Conservation (phyloP, 2,113 vertebrate species). For the Atractosteus spatula region DNA sequence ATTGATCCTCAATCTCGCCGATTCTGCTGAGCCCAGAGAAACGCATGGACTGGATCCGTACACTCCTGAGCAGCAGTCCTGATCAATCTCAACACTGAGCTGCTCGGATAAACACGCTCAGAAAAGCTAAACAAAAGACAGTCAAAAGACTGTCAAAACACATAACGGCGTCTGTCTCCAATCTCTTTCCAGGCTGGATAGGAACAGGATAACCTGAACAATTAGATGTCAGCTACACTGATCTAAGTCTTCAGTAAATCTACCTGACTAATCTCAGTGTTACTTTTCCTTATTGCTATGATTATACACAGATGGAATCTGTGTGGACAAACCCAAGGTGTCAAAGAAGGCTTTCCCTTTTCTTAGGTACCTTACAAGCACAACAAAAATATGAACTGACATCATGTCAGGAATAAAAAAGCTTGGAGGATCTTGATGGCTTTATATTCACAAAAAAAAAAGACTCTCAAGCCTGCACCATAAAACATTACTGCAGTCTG, state of each 20-base stretch:
- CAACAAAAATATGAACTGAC: background rate
- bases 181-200: background rate
- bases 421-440: background rate
- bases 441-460: background rate
- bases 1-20: conserved; percentile 26
- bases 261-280: too few species aligned
- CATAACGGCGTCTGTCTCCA: background rate
- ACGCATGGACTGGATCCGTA: too few species aligned
- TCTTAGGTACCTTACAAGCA: too few species aligned
- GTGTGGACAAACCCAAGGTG: too few species aligned
- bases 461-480: background rate
- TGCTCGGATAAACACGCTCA: background rate
- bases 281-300: too few species aligned
- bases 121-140: background rate
- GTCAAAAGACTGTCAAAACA: background rate
- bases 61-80: too few species aligned
- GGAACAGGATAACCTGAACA: too few species aligned
- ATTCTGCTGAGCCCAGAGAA: too few species aligned
- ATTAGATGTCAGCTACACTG: too few species aligned
- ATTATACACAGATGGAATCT: too few species aligned
- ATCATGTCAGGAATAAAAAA: background rate
- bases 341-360: too few species aligned
- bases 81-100: background rate
- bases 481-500: background rate
- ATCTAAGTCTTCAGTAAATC: too few species aligned